Conservation (phyloP, 2,888 invertebrate genomes). For the Chloroclysta siterata region DNA sequence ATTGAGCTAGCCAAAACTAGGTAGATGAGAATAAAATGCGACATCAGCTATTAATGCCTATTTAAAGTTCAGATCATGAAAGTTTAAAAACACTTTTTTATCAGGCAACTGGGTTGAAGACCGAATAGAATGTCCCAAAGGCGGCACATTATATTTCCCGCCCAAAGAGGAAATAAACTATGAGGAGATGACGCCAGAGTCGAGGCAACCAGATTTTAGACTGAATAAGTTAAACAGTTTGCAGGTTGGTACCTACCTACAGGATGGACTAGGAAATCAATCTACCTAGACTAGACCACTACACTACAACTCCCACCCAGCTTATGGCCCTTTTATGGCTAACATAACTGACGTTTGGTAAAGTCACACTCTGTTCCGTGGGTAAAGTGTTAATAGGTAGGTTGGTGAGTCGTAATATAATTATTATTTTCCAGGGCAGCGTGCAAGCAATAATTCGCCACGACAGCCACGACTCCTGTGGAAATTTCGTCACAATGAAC, state of each 20-base stretch:
- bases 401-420: background rate
- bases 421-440: slow-evolving; percentile 60
- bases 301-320: too few relatives aligned
- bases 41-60: too few relatives aligned
- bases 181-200: slow-evolving; percentile 64
- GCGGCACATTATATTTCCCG: slow-evolving; percentile 68
- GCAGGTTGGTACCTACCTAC: slow-evolving; percentile 52
- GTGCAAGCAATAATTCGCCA: slow-evolving; percentile 67
- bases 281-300: too few relatives aligned
- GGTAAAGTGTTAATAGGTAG: background rate
- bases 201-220: slow-evolving; percentile 67
- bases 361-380: too few relatives aligned
- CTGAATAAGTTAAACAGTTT: slow-evolving; percentile 66
- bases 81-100: background rate
- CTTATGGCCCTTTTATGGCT: too few relatives aligned
- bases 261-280: too few relatives aligned
- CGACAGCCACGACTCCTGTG: slow-evolving; percentile 73
- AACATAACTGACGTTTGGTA: too few relatives aligned
- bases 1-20: too few relatives aligned
- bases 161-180: slow-evolving; percentile 66
- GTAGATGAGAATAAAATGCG: too few relatives aligned
- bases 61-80: too few relatives aligned
- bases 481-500: slow-evolving; percentile 78
- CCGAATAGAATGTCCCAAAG: slow-evolving; percentile 68
- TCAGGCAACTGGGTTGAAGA: slow-evolving; percentile 80